These are phyloP conservation scores for Ceratoteleas bidentatus DNA, from an alignment of 1,140 invertebrate species.

Conservation along the genomic window DNA sequence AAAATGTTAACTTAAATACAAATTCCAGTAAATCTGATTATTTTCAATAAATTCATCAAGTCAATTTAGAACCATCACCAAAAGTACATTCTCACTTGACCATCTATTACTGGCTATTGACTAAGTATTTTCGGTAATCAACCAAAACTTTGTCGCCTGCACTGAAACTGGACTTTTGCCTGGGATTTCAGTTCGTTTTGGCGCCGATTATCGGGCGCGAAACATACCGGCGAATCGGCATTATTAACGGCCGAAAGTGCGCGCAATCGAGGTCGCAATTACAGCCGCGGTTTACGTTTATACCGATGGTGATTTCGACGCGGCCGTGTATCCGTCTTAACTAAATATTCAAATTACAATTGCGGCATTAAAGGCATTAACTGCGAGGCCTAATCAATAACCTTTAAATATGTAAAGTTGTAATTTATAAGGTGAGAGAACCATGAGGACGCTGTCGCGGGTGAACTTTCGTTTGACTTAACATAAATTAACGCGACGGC, in stretches of 20 bases:
- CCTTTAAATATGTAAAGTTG: conserved; percentile 55
- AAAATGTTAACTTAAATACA: too few relatives aligned
- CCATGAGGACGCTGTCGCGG: background rate
- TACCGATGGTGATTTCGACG: conserved; percentile 35
- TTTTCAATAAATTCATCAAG: too few relatives aligned
- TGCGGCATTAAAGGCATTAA: conserved; percentile 52
- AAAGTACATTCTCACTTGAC: too few relatives aligned
- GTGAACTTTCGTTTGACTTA: conserved; percentile 54
- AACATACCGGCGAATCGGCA: conserved; percentile 15
- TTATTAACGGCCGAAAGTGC: conserved; percentile 40
- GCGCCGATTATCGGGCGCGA: conserved; percentile 17
- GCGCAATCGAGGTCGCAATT: conserved; percentile 54
- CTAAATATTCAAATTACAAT: conserved; percentile 61
- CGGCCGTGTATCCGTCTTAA: conserved; percentile 50
- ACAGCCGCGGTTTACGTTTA: conserved; percentile 55
- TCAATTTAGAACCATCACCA: too few relatives aligned
- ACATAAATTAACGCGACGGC: conserved; percentile 40
- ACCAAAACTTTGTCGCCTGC: too few relatives aligned
- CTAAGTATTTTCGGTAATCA: too few relatives aligned
- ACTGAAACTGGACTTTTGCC: background rate
- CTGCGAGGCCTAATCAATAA: conserved; percentile 53
- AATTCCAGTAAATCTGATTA: too few relatives aligned
- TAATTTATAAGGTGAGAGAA: conserved; percentile 46
- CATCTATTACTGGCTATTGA: too few relatives aligned
- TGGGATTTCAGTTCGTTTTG: background rate